Evolutionary conservation across 2,888 invertebrate species (phyloP).

Genomic region (Tenthredo mesomela): DNA sequence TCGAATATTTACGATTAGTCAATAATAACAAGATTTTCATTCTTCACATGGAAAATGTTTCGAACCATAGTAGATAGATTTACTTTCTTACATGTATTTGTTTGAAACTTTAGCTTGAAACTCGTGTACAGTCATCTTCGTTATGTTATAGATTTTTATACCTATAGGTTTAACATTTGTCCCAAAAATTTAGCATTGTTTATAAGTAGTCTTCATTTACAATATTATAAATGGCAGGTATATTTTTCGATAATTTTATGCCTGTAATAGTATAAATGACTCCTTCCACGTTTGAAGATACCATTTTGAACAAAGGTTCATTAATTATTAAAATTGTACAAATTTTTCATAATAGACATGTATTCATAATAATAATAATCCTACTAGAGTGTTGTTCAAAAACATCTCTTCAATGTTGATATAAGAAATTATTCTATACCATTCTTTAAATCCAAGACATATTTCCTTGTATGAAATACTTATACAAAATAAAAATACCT

Average conservation of each 20-base stretch:
- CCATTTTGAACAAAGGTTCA: no score
- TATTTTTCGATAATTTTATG: no score
- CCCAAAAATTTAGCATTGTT: neutral
- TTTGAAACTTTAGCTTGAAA: neutral
- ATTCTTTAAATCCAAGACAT: neutral
- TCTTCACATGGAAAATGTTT: neutral
- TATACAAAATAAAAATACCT: constrained; percentile 6
- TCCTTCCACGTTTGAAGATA: no score
- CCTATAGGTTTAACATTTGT: neutral
- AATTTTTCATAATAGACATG: neutral
- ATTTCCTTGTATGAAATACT: neutral
- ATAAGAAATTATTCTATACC: neutral
- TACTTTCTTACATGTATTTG: neutral
- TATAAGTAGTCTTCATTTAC: no score
- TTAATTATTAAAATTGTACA: neutral
- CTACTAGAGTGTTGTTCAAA: neutral
- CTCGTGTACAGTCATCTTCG: no score
- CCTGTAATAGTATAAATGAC: no score
- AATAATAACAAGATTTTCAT: neutral
- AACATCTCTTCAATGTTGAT: neutral
- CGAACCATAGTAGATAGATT: neutral
- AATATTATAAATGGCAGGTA: no score
- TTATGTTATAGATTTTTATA: neutral
- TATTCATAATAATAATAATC: constrained; percentile 19
- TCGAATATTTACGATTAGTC: neutral